Conservation (phyloP, 2,113 vertebrate species). For the Hucho hucho region DNA sequence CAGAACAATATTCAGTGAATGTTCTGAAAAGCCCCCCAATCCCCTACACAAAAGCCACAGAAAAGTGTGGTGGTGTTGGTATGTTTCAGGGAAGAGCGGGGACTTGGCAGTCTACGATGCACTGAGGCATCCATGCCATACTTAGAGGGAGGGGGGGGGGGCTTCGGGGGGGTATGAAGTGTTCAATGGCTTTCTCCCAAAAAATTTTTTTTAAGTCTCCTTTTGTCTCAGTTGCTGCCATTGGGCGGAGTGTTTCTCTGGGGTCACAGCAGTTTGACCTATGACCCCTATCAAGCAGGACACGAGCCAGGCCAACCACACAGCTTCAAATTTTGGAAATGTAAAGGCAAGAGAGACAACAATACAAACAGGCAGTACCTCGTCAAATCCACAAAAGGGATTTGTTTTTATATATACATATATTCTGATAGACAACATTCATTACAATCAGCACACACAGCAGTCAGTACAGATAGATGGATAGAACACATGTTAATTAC, state of each 20-base stretch:
- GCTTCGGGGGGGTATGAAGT: conserved; percentile 3
- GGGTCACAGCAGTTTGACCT: conserved; percentile 52
- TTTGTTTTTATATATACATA: conserved; percentile 45
- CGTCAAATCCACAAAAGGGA: conserved; percentile 57
- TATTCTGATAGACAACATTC: conserved; percentile 59
- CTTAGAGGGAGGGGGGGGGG: conserved; percentile 32
- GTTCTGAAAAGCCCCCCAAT: conserved; percentile 81
- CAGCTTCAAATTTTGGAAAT: conserved; percentile 67
- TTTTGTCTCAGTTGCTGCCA: conserved; percentile 49
- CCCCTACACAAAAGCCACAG: conserved; percentile 74
- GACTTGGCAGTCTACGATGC: conserved; percentile 81
- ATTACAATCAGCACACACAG: conserved; percentile 58
- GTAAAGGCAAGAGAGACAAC: conserved; percentile 43
- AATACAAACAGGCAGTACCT: conserved; percentile 64
- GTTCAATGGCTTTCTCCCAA: conserved; percentile 86
- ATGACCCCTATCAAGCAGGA: conserved; percentile 57
- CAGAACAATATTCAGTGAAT: conserved; percentile 87
- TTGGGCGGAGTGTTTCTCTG: conserved; percentile 56
- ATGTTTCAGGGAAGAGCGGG: conserved; percentile 66
- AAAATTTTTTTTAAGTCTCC: conserved; percentile 73
- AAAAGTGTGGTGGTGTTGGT: conserved; percentile 69
- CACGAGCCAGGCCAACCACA: conserved; percentile 59
- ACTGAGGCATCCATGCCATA: conserved; percentile 80
- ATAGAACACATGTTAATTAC: conserved; percentile 25
- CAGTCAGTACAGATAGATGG: conserved; percentile 25